Base-by-base conservation (phyloP, 2,888 invertebrate species). In the Adelognathus sp. region DNA sequence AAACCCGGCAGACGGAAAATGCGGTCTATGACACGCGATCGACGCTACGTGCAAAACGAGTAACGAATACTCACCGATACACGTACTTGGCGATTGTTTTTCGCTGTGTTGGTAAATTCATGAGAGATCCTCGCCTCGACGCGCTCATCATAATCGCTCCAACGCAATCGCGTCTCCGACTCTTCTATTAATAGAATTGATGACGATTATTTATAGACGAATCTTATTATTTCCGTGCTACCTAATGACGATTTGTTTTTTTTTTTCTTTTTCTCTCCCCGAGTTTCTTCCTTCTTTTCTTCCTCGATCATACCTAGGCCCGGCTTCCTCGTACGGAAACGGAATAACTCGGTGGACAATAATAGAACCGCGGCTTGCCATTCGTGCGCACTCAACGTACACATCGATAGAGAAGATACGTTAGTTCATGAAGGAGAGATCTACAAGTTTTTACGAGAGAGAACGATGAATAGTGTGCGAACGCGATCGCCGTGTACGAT, bases 321-420 rank as follows among this genome's bases (percentile, higher is more conserved):
- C n/a, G 52, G 27, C 54, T 77, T 72, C 77, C 77, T 67, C 36
- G 67, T 72, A 77, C 67, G 67, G 72, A 77, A 77, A 31, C 61
- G 61, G 44, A 54, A 61, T 52, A 50, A 21, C 21, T 9, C 58
- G 50, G 29, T 21, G 14, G 16, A 60, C 50, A 29, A 18, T 31
- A 31, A 70, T 64, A 58, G 63, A 76, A 71, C 24, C 27, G 7
- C 29, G 9, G 36, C 27, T 39, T 24, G 18, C 1, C 21, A 6
- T 29, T 33, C 72, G 54, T 67, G 52, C 61, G 72, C 61, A 67
- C 72, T 66, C 70, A 39, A 64, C 39, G 31, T 7, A 58, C 16
- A 31, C 27, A 46, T n/a, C 44, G n/a, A n/a, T n/a, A n/a, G 39
- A 14, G 27, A 16, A 50, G 29, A 27, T 6, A 18, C 21, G 58